These are phyloP conservation scores for Actinia equina DNA, from an alignment of 64 coral and sea anemone genomes.

Conservation along the genomic window DNA sequence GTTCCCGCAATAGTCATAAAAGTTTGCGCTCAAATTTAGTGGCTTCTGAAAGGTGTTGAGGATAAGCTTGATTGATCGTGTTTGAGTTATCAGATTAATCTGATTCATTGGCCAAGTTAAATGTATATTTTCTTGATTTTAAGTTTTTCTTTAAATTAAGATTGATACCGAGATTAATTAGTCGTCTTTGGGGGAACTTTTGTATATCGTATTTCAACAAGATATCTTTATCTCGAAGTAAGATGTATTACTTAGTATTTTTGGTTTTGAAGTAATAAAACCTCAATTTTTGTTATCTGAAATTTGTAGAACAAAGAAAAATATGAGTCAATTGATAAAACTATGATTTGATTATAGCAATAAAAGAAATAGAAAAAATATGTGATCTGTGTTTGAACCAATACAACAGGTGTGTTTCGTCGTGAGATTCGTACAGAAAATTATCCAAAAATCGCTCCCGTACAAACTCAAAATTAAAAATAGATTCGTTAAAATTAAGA, in stretches of 20 bases:
- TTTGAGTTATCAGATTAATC: background rate
- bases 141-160: slow-evolving; percentile 1
- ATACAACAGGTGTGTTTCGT: no score
- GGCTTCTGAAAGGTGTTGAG: slow-evolving; percentile 1
- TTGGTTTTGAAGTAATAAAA: slow-evolving; percentile 6
- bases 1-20: background rate
- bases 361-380: no score
- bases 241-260: background rate
- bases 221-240: background rate
- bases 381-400: no score
- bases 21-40: background rate
- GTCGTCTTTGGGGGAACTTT: background rate
- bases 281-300: background rate
- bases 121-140: background rate
- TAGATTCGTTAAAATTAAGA: no score
- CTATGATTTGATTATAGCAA: background rate
- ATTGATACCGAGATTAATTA: background rate
- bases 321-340: background rate
- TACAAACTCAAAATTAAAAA: no score
- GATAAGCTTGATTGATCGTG: background rate
- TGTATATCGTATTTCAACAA: background rate
- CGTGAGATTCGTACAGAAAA: no score
- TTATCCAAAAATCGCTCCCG: no score
- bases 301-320: background rate
- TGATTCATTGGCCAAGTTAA: background rate